Evolutionary conservation across 2,888 invertebrate genomes (phyloP), one percentile per base, ranked within the genome.

Genomic region (Coleophora deauratella): DNA sequence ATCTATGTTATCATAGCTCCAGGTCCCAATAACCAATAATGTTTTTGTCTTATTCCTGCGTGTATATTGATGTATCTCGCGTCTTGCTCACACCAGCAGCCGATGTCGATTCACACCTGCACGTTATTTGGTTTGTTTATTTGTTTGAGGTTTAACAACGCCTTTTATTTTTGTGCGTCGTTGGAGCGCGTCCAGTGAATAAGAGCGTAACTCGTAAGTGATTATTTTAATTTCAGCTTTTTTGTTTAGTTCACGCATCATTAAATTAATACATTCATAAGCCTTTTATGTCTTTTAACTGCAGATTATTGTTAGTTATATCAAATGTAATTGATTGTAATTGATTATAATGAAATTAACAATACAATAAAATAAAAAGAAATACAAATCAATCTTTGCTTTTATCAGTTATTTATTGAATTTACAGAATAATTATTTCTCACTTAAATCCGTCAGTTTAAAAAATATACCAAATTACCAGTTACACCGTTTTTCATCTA

Each of bases 61-160:
- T 47, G 44, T 38, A 21, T 34, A 38, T 30, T 31, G 8, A 27
- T 39, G 45, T 57, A 52, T 62, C 46, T 50, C 50, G 45, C 44
- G 40, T 80, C 81, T 62, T 69, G 47, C 52, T 85, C 68, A 45
- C 74, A 47, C 66, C 61, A 51, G 65, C 72, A 66, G 66, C 65
- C 65, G 47, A 63, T 68, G 71, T 66, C 61, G 66, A 72, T 79
- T 79, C 75, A 78, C 79, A 79, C 79, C 78, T 77, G 79, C 68
- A 55, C 68, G 69, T 74, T 71, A 74, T 67, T 72, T 51, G 55
- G 61, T 64, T 67, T 71, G 69, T 77, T 76, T 76, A 71, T 78
- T 78, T 76, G 71, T 76, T 74, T 72, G 68, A 56, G 53, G 53
- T 62, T 62, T 49, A 56, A 54, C 59, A 50, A 55, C 56, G 69